These are phyloP conservation scores for Trissonchulus sp. DNA, from an alignment of 2,888 invertebrate genomes.

Conservation along the genomic window DNA sequence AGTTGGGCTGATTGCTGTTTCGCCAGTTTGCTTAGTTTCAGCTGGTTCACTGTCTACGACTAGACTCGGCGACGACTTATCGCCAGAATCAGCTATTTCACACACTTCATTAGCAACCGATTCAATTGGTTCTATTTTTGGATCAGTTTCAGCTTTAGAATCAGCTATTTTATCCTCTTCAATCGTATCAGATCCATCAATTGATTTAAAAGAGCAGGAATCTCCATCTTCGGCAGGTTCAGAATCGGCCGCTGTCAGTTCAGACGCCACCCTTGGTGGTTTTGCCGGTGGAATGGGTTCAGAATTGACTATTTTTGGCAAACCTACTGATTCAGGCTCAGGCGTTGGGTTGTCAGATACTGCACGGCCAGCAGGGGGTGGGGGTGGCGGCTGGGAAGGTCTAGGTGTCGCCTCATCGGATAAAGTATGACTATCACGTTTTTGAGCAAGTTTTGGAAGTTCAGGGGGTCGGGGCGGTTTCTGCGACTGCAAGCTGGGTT, in stretches of 20 bases:
- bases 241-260: neutral
- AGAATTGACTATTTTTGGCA: too few relatives aligned
- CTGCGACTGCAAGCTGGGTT: conserved; percentile 18
- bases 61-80: neutral
- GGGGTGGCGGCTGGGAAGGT: neutral
- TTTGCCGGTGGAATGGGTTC: neutral
- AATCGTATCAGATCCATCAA: neutral
- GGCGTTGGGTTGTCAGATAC: neutral
- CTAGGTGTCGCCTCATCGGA: neutral
- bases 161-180: too few relatives aligned
- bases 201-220: neutral
- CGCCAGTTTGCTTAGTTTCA: neutral
- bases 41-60: neutral
- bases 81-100: neutral
- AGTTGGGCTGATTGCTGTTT: neutral
- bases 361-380: too few relatives aligned
- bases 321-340: too few relatives aligned
- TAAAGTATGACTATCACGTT: neutral
- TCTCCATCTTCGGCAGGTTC: neutral
- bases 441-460: too few relatives aligned
- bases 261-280: neutral
- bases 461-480: too few relatives aligned
- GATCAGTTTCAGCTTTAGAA: neutral
- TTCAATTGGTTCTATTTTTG: neutral
- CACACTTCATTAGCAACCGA: neutral